These are phyloP conservation scores for Charina bottae DNA, from an alignment of 2,113 vertebrate species.

Conservation along the genomic window DNA sequence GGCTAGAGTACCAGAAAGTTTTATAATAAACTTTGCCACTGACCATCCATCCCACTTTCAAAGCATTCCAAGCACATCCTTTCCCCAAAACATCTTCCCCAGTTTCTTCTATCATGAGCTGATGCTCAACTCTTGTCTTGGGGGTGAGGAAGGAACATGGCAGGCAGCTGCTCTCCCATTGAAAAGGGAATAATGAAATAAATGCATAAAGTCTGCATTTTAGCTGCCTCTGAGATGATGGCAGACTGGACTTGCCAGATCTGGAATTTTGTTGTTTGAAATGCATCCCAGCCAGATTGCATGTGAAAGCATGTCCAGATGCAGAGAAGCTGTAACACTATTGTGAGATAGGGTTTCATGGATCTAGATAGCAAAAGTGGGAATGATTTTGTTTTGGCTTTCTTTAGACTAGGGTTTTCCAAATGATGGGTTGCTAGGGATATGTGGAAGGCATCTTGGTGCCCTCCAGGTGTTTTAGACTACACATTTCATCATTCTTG, in stretches of 20 bases:
- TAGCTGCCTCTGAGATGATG: background rate
- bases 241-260: background rate
- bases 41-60: background rate
- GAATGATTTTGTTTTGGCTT: background rate
- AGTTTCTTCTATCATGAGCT: background rate
- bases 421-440: background rate
- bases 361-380: conserved; percentile 22
- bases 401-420: background rate
- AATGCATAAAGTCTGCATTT: background rate
- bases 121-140: background rate
- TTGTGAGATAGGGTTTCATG: background rate
- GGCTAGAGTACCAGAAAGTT: conserved; percentile 24
- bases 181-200: background rate
- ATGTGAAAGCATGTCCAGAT: background rate
- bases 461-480: background rate
- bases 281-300: background rate
- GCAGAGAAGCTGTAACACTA: background rate
- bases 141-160: background rate
- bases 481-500: background rate
- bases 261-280: background rate
- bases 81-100: background rate
- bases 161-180: background rate
- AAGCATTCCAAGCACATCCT: background rate
- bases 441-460: background rate
- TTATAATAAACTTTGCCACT: background rate